Conservation (phyloP, 2,888 invertebrate genomes). For the Siphlonurus alternatus region DNA sequence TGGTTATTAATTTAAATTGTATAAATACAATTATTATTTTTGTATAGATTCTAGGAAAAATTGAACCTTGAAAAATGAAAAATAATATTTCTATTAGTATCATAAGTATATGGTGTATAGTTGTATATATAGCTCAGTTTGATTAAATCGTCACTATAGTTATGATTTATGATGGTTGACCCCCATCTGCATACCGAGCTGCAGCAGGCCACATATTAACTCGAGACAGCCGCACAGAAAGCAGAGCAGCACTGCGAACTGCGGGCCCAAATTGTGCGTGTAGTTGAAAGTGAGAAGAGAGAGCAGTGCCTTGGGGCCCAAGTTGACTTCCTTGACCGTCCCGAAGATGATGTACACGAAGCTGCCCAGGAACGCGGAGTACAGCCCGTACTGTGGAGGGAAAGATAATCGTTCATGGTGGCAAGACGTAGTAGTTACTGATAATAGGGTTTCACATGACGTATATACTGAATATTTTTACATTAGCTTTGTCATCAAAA, state of each 20-base stretch:
- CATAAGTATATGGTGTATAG: too few relatives aligned
- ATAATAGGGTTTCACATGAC: too few relatives aligned
- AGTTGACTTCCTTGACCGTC: conserved; percentile 47
- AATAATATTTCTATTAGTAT: too few relatives aligned
- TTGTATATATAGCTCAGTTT: not conserved
- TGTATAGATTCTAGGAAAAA: too few relatives aligned
- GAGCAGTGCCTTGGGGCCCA: conserved; percentile 58
- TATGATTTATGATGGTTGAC: too few relatives aligned
- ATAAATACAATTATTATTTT: too few relatives aligned
- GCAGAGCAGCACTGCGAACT: conserved; percentile 45
- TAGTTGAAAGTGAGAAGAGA: conserved; percentile 55
- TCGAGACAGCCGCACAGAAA: conserved; percentile 48
- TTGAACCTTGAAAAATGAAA: too few relatives aligned
- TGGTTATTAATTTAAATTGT: too few relatives aligned
- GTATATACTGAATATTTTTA: too few relatives aligned
- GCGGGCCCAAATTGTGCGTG: conserved; percentile 37
- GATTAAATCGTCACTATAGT: not conserved
- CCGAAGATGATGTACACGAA: conserved; percentile 64
- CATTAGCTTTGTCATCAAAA: too few relatives aligned
- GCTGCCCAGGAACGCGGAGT: conserved; percentile 61
- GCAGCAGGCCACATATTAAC: conserved; percentile 41
- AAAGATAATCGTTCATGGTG: too few relatives aligned
- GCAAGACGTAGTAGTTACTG: too few relatives aligned
- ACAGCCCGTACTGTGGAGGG: conserved; percentile 64
- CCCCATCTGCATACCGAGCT: conserved; percentile 43